Conservation (phyloP, 2,888 invertebrate genomes). For the Heliconius sara region DNA sequence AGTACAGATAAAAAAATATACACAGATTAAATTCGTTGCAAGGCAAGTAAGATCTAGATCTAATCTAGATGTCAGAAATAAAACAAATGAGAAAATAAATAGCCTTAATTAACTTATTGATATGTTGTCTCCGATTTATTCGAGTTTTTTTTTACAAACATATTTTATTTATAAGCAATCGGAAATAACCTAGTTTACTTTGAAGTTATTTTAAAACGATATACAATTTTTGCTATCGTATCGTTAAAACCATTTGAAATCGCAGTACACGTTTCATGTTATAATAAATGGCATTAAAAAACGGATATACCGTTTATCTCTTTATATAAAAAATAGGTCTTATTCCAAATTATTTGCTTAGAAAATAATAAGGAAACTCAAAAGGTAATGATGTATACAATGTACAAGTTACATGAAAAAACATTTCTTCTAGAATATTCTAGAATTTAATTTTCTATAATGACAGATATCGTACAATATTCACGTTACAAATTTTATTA, state of each 20-base stretch:
- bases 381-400: background rate
- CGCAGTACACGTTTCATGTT: background rate
- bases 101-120: constrained; percentile 54
- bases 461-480: background rate
- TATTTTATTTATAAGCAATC: constrained; percentile 13
- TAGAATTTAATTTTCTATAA: background rate
- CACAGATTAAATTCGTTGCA: constrained; percentile 72
- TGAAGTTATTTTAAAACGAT: background rate
- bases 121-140: constrained; percentile 61
- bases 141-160: constrained; percentile 48
- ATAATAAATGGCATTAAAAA: background rate
- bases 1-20: constrained; percentile 50
- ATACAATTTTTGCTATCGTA: background rate
- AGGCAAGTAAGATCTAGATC: constrained; percentile 65
- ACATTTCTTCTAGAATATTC: constrained; percentile 1
- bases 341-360: background rate
- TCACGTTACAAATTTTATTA: too few relatives aligned
- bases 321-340: background rate
- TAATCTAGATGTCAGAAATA: constrained; percentile 59
- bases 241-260: constrained; percentile 5
- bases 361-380: background rate
- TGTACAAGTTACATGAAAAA: background rate
- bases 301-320: background rate
- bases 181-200: background rate
- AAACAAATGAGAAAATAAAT: constrained; percentile 63